A percentile compares a stretch with the other conserved stretches of the same genome.
phyloP scores from a whole-genome alignment of 2,113 vertebrate species.

The Gulo gulo region DNA sequence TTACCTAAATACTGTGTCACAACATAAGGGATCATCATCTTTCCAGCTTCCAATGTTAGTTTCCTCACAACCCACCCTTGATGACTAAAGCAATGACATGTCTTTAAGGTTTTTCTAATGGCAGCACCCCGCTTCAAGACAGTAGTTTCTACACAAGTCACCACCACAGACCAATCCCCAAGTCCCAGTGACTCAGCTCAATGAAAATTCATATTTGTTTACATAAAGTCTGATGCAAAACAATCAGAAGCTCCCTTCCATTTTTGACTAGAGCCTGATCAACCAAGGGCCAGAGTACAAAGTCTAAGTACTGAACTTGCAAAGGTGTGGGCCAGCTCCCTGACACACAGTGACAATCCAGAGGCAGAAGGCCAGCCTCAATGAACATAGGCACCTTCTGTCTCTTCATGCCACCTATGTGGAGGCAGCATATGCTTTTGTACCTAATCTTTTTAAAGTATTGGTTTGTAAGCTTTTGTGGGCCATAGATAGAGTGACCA shows the following conservation, averaged over 20 bases:
- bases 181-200: background rate
- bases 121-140: background rate
- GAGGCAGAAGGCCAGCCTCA: background rate
- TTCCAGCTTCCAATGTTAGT: background rate
- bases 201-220: background rate
- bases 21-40: background rate
- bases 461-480: background rate
- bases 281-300: background rate
- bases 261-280: background rate
- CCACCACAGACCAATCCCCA: background rate
- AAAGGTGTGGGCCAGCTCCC: background rate
- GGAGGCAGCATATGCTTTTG: background rate
- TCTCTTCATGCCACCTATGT: background rate
- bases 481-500: background rate
- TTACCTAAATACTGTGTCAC: background rate
- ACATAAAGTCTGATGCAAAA: background rate
- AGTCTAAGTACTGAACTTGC: background rate
- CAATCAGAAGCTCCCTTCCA: background rate
- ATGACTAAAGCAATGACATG: background rate
- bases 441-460: background rate
- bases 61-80: background rate
- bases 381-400: background rate
- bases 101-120: background rate
- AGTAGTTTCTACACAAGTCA: background rate
- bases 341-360: background rate